Base-by-base conservation (phyloP, 2,113 vertebrate genomes). In the Austrofundulus limnaeus region DNA sequence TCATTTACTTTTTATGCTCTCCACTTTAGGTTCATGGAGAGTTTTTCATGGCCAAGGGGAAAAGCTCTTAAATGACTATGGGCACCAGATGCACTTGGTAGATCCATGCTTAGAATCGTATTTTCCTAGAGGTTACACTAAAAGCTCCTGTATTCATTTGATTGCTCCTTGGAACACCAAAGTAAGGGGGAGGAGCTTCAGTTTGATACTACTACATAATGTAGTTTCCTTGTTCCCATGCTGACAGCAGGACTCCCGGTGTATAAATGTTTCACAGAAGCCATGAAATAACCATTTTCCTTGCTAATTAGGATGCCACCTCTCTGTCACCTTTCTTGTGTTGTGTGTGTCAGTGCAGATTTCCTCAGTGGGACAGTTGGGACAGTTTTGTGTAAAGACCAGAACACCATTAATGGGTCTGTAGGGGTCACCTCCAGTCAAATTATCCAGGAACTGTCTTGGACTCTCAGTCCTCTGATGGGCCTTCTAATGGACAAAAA, bases 261-360 rank as follows among this genome's bases (percentile, higher is more conserved):
- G 28, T 24, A 85, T 83, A 57, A 81, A 85, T 85, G 53, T 84
- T 87, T 87, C 63, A 88, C 58, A 47, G 37, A 60, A 47, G 23
- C 61, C 41, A 81, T 85, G 74, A 84, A 88, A 88, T 78, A 87
- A 70, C 67, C 41, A 80, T 84, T 81, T 65, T 70, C 54, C 47
- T 39, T 9, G 12, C 54, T 88, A 86, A 88, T 89, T 79, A 81
- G 62, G n/a, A 66, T n/a, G 34, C 66, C 71, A 82, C 61, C 74
- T 66, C 50, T 58, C 42, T 43, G 66, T 56, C 46, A 58, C 56
- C 64, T 50, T 25, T 23, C 25, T 25, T 15, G n/a, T 66, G 78
- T 64, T 70, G 47, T 77, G 38, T 66, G 51, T 25, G 46, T 65
- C 37, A 61, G 14, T 70, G 54, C 34, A 74, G 37, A 57, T 70